Base-by-base conservation (phyloP, 2,113 vertebrate species). In the Ptilorrhoa leucosticta region DNA sequence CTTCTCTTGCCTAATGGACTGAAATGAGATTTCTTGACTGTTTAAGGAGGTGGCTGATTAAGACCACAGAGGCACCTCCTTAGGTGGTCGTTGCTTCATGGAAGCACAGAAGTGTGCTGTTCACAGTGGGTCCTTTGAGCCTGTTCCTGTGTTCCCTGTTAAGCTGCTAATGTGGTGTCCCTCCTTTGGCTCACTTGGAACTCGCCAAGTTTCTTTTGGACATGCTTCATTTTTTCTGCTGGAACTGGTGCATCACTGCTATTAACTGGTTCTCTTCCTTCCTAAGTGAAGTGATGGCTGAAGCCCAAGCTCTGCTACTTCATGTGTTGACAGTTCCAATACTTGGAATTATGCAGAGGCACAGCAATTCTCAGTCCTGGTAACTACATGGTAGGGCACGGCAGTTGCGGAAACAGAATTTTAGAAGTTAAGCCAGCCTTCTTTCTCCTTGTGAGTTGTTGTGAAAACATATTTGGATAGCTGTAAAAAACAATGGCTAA, bases 171-270 rank as follows among this genome's bases (percentile, higher is more conserved):
- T 98, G 97, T 98, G 97, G 96, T 98, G 97, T 97, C 94, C 96
- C 94, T 98, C 93, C 94, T 98, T 97, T 97, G 97, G 96, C 97
- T 98, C 94, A 91, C 96, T 98, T 98, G 98, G 97, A 98, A 98
- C 92, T 96, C 80, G 8, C 6, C 5, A 96, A 97, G 97, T 98
- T 98, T 98, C 97, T 98, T 95, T 98, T 98, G 97, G 97, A 97
- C 90, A 68, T 90, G 90, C 83, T 96, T 97, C 95, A 60, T 82
- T 96, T 97, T 90, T 98, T 95, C 90, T 96, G 92, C 86, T 97
- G 96, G 97, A 98, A 97, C 93, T 96, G 95, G 95, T 96, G 97
- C 95, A 97, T 98, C 96, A 86, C 92, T 97, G 90, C 94, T 97
- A 78, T 98, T 97, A 98, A 98, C 97, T 97, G 93, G 83, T 98